Base-by-base conservation (phyloP, 1,140 invertebrate genomes). In the Aphelenchoides besseyi region DNA sequence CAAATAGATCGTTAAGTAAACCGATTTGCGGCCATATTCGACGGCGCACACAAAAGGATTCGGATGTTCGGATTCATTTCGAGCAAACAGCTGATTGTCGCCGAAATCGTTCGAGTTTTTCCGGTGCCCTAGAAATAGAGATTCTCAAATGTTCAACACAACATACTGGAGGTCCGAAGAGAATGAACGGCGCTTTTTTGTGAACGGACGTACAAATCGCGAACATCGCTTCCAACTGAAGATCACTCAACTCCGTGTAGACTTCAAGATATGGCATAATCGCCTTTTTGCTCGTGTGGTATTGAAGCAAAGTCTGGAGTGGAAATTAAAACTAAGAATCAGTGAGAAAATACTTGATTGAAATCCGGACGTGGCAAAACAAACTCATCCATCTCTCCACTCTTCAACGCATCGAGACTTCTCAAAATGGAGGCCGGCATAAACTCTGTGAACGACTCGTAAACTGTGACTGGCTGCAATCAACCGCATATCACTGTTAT, bases 21-120 rank as follows among this genome's bases (percentile, higher is more conserved):
- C 12, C 12, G 23, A 12, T 12, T 48, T 29, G 92, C 91, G 9
- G 92, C 90, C 85, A 91, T 92, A 78, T 94, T 94, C 0, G 92
- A 93, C 0, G 93, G 93, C 8, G 92, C 90, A 29, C 90, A 91
- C 33, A 94, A 88, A 30, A 96, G 80, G 55, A 95, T 88, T 73
- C 91, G 86, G 74, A 82, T 84, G 2, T 41, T 35, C 1, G 55
- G 41, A 26, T 72, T 70, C 29, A 53, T 63, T 33, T 70, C 55
- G 64, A 69, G 73, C 2, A 81, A 33, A 16, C 5, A 3, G 1
- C 8, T 3, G 68, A 69, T 33, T 5, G 68, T 71, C 2, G 9
- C 12, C 1, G 23, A 16, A 16, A 68, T 18, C 52, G 41, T 52
- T 9, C 16, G 63, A 33, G 32, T 70, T 26, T 76, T 74, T 74